A percentile compares a stretch with the other conserved stretches of the same genome.
Evolutionary conservation across 2,888 invertebrate species (phyloP).

Genomic region (Drosophila lutescens): DNA sequence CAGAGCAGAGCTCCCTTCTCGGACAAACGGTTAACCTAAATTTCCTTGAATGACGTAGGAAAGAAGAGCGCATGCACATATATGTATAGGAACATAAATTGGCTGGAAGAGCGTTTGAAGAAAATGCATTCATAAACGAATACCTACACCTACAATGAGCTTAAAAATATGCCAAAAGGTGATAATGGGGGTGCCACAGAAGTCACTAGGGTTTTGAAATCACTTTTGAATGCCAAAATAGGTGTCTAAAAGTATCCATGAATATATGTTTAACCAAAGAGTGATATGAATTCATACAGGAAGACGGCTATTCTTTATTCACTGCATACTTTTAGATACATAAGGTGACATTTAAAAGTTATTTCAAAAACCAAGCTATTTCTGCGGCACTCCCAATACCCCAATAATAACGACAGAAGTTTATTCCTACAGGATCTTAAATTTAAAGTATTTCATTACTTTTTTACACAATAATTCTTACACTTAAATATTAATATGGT

Average conservation of each 20-base stretch:
- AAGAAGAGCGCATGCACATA: conserved; percentile 1
- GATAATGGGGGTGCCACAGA: neutral
- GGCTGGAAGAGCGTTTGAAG: conserved; percentile 1
- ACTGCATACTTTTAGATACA: too few relatives aligned
- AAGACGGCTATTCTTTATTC: too few relatives aligned
- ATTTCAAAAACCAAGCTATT: neutral
- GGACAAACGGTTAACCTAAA: conserved; percentile 33
- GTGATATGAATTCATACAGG: too few relatives aligned
- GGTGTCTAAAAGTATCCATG: too few relatives aligned
- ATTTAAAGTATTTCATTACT: too few relatives aligned
- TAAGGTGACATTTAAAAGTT: too few relatives aligned
- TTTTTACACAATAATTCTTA: too few relatives aligned
- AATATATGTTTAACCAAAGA: too few relatives aligned
- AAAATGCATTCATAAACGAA: conserved; percentile 5
- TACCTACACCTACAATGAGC: conserved; percentile 2
- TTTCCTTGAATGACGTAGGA: conserved; percentile 25
- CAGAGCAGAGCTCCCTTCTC: neutral
- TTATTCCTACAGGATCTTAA: too few relatives aligned
- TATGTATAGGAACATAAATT: neutral
- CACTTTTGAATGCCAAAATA: too few relatives aligned
- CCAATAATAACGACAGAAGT: neutral
- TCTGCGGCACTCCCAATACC: neutral
- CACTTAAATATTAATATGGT: too few relatives aligned
- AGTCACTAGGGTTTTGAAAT: too few relatives aligned
- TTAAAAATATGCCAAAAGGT: neutral